These are phyloP conservation scores for Macrobrachium nipponense DNA, from an alignment of 1,140 invertebrate species.

Conservation along the genomic window DNA sequence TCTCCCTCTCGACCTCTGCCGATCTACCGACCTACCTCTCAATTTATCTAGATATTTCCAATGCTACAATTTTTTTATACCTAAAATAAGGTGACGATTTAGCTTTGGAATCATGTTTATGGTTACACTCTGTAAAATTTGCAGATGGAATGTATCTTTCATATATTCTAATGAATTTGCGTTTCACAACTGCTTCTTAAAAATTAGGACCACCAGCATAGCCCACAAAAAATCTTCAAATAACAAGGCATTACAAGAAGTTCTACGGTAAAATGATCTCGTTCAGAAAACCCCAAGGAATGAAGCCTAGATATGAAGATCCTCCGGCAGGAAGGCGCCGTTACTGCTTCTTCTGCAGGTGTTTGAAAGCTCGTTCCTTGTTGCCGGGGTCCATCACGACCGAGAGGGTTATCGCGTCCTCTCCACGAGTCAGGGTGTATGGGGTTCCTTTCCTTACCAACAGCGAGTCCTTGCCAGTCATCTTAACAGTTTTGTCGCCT, in stretches of 20 bases:
- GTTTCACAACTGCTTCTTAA: too few species aligned
- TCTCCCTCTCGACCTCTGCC: conserved; percentile 34
- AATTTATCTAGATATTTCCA: too few species aligned
- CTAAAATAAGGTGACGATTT: neutral
- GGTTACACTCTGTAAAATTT: too few species aligned
- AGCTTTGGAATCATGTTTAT: neutral
- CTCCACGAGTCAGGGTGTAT: conserved; percentile 32
- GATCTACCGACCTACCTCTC: conserved; percentile 25
- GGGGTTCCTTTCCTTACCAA: conserved; percentile 32
- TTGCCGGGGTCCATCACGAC: conserved; percentile 53
- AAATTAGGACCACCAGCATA: too few species aligned
- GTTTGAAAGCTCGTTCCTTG: conserved; percentile 47
- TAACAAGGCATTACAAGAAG: neutral
- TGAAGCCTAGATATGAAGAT: neutral
- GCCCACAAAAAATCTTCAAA: too few species aligned
- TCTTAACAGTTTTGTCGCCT: conserved; percentile 1
- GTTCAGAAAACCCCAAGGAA: neutral
- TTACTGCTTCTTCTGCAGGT: conserved; percentile 27
- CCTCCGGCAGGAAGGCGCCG: neutral
- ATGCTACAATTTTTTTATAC: neutral
- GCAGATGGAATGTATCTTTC: too few species aligned
- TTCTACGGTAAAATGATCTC: neutral
- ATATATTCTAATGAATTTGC: too few species aligned
- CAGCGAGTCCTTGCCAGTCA: conserved; percentile 39
- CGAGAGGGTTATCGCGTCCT: conserved; percentile 43